phyloP scores from a whole-genome alignment of 2,797 vertebrate species.

The Sphenodon punctatus region DNA sequence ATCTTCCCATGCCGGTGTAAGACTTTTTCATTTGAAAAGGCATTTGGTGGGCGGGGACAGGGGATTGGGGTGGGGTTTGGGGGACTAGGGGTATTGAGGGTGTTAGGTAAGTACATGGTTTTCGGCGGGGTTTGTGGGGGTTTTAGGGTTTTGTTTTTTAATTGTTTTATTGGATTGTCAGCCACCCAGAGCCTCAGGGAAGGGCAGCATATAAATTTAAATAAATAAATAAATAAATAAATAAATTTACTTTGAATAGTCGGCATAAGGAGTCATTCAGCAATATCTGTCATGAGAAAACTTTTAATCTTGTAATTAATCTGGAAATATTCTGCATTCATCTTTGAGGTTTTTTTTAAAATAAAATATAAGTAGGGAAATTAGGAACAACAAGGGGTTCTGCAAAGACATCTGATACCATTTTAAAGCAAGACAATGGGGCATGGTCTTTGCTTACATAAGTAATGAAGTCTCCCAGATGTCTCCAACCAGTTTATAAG shows the following conservation, averaged over 20 bases:
- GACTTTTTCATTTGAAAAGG: too few species aligned
- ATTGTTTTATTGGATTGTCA: too few species aligned
- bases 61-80: too few species aligned
- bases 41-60: too few species aligned
- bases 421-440: conserved; percentile 37
- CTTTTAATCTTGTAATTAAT: conserved; percentile 42
- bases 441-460: conserved; percentile 18
- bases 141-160: too few species aligned
- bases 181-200: too few species aligned
- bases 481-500: conserved; percentile 31
- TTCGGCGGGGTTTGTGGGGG: too few species aligned
- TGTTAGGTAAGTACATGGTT: too few species aligned
- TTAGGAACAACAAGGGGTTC: conserved; percentile 25
- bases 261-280: conserved; percentile 33
- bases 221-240: neutral
- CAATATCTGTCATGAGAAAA: conserved; percentile 42
- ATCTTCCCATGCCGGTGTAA: too few species aligned
- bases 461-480: conserved; percentile 36
- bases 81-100: too few species aligned
- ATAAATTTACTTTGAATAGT: neutral
- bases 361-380: conserved; percentile 38
- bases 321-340: conserved; percentile 35
- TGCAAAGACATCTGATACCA: conserved; percentile 13
- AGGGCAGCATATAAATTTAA: neutral
- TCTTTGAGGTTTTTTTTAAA: conserved; percentile 23